Evolutionary conservation across 2,888 invertebrate genomes (phyloP).

Genomic region (Tetranychus truncatus): DNA sequence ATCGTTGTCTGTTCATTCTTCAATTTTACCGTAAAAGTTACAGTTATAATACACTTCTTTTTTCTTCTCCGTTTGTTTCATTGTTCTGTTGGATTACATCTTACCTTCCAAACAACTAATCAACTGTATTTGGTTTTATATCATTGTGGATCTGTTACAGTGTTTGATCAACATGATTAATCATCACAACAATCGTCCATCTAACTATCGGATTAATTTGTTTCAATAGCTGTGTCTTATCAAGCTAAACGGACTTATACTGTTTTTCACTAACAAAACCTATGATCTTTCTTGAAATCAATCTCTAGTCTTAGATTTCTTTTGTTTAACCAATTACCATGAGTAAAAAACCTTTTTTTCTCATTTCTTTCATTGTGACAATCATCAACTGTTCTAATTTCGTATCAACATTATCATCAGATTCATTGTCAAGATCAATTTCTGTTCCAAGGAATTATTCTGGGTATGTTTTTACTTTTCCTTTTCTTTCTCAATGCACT

Average conservation of each 20-base stretch:
- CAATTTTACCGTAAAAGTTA: background rate
- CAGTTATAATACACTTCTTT: background rate
- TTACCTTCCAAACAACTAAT: too few relatives aligned
- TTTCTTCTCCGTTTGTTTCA: background rate
- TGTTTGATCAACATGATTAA: too few relatives aligned
- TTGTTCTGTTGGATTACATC: background rate
- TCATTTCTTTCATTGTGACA: background rate
- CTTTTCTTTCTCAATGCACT: background rate
- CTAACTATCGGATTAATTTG: too few relatives aligned
- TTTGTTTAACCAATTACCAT: too few relatives aligned
- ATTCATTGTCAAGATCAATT: background rate
- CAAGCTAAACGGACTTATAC: too few relatives aligned
- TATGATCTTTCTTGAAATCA: too few relatives aligned
- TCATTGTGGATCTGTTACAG: too few relatives aligned
- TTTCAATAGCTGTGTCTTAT: too few relatives aligned
- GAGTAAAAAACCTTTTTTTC: background rate
- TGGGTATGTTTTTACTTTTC: background rate
- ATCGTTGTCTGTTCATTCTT: conserved; percentile 1
- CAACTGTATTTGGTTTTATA: too few relatives aligned
- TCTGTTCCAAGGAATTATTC: background rate
- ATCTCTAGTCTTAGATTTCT: too few relatives aligned
- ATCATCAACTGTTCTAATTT: background rate
- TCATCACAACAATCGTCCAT: too few relatives aligned
- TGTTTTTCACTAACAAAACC: too few relatives aligned
- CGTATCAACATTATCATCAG: background rate